These are phyloP conservation scores for Sinohyriopsis cumingii DNA, from an alignment of 2,888 invertebrate genomes.

Conservation along the genomic window DNA sequence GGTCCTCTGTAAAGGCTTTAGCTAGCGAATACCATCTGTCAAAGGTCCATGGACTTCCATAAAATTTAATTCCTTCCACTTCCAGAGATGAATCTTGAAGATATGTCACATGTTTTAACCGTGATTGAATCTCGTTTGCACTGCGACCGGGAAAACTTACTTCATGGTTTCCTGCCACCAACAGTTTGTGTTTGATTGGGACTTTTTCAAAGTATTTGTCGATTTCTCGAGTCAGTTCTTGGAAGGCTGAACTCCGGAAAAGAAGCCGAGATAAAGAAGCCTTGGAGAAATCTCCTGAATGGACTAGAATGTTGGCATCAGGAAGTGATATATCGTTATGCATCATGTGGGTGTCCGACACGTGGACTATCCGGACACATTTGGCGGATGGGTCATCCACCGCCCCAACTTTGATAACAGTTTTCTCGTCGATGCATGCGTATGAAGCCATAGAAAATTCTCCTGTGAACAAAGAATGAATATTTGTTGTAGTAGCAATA, in stretches of 20 bases:
- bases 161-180: constrained; percentile 67
- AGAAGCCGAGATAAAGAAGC: constrained; percentile 22
- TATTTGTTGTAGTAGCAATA: too few relatives aligned
- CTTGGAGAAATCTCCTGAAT: constrained; percentile 64
- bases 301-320: constrained; percentile 63
- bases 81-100: constrained; percentile 54
- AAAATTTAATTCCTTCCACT: constrained; percentile 61
- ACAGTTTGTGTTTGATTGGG: constrained; percentile 62
- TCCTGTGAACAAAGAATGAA: too few relatives aligned
- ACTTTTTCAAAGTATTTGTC: constrained; percentile 56
- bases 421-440: too few relatives aligned
- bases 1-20: constrained; percentile 48
- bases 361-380: constrained; percentile 57
- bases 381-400: constrained; percentile 13
- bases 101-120: constrained; percentile 55
- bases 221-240: constrained; percentile 24
- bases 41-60: constrained; percentile 63
- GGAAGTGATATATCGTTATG: constrained; percentile 55
- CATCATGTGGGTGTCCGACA: constrained; percentile 63
- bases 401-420: constrained; percentile 24
- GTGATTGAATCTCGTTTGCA: constrained; percentile 41
- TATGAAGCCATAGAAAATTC: too few relatives aligned
- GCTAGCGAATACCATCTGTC: constrained; percentile 51
- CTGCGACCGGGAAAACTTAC: constrained; percentile 40
- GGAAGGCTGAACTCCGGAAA: constrained; percentile 13